These are phyloP conservation scores for Thrips palmi DNA, from an alignment of 1,140 invertebrate species.

Conservation along the genomic window DNA sequence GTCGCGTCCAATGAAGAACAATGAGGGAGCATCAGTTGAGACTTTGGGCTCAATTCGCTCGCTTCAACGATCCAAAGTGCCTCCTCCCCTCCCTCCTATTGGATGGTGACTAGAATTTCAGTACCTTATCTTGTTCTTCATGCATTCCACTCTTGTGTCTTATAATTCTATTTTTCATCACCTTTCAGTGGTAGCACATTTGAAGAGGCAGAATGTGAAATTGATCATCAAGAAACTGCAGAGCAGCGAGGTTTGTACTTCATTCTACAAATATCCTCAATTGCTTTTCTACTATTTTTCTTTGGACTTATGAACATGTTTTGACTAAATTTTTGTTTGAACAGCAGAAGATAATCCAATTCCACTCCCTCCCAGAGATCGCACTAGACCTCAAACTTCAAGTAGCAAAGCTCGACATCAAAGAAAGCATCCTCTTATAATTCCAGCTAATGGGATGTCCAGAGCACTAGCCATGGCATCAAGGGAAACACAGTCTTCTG, in stretches of 20 bases:
- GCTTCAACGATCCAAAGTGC: too few species aligned
- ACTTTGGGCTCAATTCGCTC: too few species aligned
- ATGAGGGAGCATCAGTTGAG: too few species aligned
- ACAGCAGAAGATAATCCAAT: constrained; percentile 43
- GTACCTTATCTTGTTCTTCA: too few species aligned
- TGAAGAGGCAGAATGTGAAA: constrained; percentile 5
- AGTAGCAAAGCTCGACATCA: constrained; percentile 54
- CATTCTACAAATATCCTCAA: neutral
- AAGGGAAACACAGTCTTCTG: constrained; percentile 22
- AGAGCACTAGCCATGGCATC: constrained; percentile 39
- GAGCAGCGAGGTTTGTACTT: constrained; percentile 6
- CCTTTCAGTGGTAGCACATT: too few species aligned
- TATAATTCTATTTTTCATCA: too few species aligned
- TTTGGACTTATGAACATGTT: neutral
- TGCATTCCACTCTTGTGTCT: too few species aligned
- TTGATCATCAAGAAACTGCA: constrained; percentile 6
- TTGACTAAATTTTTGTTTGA: neutral
- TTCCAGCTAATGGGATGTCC: constrained; percentile 42
- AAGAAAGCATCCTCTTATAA: constrained; percentile 72
- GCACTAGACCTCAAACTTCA: constrained; percentile 43
- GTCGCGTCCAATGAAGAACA: too few species aligned
- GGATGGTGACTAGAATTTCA: too few species aligned
- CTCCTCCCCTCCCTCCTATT: too few species aligned
- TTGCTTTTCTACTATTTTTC: constrained; percentile 7
- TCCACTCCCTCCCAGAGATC: constrained; percentile 66